Percentiles rank a stretch among this genome's conserved stretches.
phyloP scores from a whole-genome alignment of 2,113 vertebrate genomes.

The Sylvilagus bachmani region DNA sequence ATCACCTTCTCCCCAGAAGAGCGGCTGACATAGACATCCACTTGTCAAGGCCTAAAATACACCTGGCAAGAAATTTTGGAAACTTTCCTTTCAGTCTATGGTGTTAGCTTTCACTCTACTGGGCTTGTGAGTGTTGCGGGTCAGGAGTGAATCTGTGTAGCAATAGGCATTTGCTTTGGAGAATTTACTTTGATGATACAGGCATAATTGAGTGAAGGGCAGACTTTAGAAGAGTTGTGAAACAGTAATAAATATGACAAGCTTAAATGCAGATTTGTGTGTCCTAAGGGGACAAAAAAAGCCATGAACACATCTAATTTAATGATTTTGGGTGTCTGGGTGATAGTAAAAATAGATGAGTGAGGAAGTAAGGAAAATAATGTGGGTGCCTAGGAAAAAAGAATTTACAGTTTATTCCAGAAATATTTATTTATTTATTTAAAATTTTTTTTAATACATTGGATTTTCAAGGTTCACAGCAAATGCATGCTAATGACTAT shows the following conservation, averaged over 20 bases:
- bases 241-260: not conserved
- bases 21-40: not conserved
- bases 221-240: not conserved
- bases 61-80: not conserved
- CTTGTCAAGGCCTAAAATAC: not conserved
- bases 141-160: not conserved
- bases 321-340: not conserved
- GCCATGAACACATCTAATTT: not conserved
- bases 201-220: not conserved
- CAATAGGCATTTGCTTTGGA: not conserved
- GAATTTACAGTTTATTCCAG: not conserved
- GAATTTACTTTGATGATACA: not conserved
- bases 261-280: not conserved
- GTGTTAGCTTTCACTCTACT: not conserved
- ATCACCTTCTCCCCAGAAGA: not conserved
- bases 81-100: not conserved
- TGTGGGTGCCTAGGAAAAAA: not conserved
- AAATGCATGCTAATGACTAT: too few relatives aligned
- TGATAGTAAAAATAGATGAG: not conserved
- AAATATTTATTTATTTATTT: not conserved
- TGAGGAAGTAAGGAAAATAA: not conserved
- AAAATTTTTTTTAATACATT: too few relatives aligned
- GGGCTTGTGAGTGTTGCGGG: not conserved
- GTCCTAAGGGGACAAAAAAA: not conserved
- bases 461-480: too few relatives aligned